A percentile compares a stretch with the other conserved stretches of the same genome.
phyloP scores from a whole-genome alignment of 2,113 vertebrate genomes.

The Dermatemys mawii region DNA sequence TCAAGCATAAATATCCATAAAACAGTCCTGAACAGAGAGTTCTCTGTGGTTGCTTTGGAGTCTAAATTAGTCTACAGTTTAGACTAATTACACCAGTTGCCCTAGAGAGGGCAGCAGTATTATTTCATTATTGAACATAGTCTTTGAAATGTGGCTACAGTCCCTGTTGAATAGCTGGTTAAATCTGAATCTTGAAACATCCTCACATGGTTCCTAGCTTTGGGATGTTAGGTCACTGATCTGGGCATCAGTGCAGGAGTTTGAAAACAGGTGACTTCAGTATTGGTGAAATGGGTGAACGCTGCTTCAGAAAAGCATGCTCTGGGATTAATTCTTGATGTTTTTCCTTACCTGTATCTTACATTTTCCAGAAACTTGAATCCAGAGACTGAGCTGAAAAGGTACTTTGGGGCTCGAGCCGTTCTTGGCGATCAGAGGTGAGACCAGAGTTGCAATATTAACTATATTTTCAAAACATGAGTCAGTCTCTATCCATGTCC shows the following conservation, averaged over 20 bases:
- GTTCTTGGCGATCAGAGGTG: conserved; percentile 96
- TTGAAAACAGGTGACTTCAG: accelerated
- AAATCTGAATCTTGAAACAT: background rate
- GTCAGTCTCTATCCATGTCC: background rate
- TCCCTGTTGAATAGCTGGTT: accelerated
- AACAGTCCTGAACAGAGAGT: accelerated
- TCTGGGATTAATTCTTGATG: background rate
- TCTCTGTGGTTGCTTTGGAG: accelerated
- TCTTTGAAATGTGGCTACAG: background rate
- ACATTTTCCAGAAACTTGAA: conserved; percentile 89
- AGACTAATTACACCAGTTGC: background rate
- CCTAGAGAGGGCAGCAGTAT: conserved; percentile 66
- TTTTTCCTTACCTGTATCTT: conserved; percentile 8
- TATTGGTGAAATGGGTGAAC: accelerated
- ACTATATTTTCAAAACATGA: background rate
- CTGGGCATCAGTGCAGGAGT: background rate
- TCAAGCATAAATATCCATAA: accelerated
- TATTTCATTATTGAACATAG: background rate
- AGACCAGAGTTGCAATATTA: background rate
- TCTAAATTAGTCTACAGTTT: background rate
- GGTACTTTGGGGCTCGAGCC: conserved; percentile 95
- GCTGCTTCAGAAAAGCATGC: background rate
- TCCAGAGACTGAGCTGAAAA: conserved; percentile 95
- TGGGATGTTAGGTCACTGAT: background rate
- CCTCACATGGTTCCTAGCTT: background rate